Percentiles rank a stretch among this genome's conserved stretches.
These are phyloP conservation scores for Pachypanchax playfairii DNA, from an alignment of 2,113 vertebrate species.

Conservation along the genomic window DNA sequence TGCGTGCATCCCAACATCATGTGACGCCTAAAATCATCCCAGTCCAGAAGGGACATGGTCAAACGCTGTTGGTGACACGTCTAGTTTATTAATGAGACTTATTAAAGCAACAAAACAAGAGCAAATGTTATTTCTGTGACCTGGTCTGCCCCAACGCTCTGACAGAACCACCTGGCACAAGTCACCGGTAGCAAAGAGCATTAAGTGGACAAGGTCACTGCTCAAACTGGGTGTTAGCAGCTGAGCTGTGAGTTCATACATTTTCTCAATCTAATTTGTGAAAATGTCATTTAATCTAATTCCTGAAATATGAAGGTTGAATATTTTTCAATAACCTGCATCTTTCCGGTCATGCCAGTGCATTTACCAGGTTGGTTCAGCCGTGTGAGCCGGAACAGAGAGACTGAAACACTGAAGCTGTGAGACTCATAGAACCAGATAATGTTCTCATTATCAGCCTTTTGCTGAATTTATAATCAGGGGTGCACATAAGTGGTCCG, in stretches of 20 bases:
- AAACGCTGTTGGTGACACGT: slow-evolving; percentile 59
- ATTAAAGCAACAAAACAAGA: slow-evolving; percentile 62
- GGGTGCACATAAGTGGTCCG: too few relatives aligned
- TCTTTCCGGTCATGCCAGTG: too few relatives aligned
- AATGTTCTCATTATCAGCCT: too few relatives aligned
- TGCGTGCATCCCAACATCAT: slow-evolving; percentile 49
- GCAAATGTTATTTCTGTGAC: slow-evolving; percentile 59
- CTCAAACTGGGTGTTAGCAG: slow-evolving; percentile 26
- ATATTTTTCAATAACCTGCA: too few relatives aligned
- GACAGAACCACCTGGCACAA: slow-evolving; percentile 62
- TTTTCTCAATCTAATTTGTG: slow-evolving; percentile 16
- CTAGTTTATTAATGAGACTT: slow-evolving; percentile 70
- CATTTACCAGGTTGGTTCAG: too few relatives aligned
- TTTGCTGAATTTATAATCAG: too few relatives aligned
- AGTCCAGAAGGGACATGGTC: slow-evolving; percentile 56
- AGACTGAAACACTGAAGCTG: too few relatives aligned
- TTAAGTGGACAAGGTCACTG: slow-evolving; percentile 56
- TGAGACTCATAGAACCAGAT: too few relatives aligned
- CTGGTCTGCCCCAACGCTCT: slow-evolving; percentile 51
- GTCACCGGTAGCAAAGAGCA: slow-evolving; percentile 47
- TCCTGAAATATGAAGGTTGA: too few relatives aligned
- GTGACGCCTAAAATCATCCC: slow-evolving; percentile 48
- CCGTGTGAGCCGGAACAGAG: too few relatives aligned
- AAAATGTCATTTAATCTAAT: neutral
- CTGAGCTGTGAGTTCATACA: slow-evolving; percentile 4